Evolutionary conservation across 2,888 invertebrate genomes (phyloP), one percentile per base, ranked within the genome.

Genomic region (Drosophila seclusa): DNA sequence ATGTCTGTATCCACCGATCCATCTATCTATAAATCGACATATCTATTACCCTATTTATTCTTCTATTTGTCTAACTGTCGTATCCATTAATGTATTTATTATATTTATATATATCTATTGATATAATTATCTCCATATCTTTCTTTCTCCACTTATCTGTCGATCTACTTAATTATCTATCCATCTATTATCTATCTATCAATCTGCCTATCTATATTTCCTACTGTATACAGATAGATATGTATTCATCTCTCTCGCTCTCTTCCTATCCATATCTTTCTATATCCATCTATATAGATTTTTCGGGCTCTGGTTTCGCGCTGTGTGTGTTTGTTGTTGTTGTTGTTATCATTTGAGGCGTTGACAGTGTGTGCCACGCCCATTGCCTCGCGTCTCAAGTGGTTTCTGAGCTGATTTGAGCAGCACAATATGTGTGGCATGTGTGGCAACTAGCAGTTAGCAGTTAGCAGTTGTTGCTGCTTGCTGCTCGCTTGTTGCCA

Each of bases 391-490:
- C 40, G 60, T 66, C 81, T 76, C 70, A 81, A 81, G 82, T 83
- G 83, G 70, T 48, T 59, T 50, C 38, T 38, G 71, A 53, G 53
- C 24, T 36, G 54, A 54, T 54, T 54, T 54, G 27, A 18, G 36
- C 38, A 29, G 55, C 55, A 38, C 29, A 55, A 87, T 75, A 82
- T 86, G 89, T 76, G 76, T 64, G 73, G 66, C 87, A 86, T 89
- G 62, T 86, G 86, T 74, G 61, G 66, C 40, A 53, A 27, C 18
- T 10, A 16, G 55, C 55, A 38, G 38, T 38, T 34, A 34, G 55
- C 55, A 38, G 38, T 38, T 36, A 32, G 55, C 53, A 58, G 53
- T 40, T 52, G 50, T 18, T 53, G 55, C 11, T 42, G 21, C 11
- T 11, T 42, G 42, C n/a, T 11, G 40, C 21, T 13, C 7, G 45